phyloP scores from a whole-genome alignment of 2,797 vertebrate species.

The Brotula barbata region DNA sequence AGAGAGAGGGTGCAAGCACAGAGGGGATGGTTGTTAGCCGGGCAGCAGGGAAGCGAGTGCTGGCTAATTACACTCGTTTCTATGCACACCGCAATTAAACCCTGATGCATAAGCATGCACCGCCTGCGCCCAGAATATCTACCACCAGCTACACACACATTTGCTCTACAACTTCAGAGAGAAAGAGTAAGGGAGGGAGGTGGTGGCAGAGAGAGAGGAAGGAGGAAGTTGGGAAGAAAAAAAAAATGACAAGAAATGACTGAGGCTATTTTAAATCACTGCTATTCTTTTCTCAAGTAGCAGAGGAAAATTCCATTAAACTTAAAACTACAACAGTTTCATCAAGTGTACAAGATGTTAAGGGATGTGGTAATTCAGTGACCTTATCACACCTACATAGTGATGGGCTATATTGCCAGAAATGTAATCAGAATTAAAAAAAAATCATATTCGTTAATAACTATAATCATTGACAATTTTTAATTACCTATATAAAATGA shows the following conservation, averaged over 20 bases:
- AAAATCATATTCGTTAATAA: too few species aligned
- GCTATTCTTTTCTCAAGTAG: conserved; percentile 57
- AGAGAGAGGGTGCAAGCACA: conserved; percentile 62
- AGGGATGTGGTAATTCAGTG: conserved; percentile 21
- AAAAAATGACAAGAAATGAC: conserved; percentile 57
- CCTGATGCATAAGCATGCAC: conserved; percentile 66
- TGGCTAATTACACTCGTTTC: conserved; percentile 80
- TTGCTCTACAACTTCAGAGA: conserved; percentile 62
- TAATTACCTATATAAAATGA: too few species aligned
- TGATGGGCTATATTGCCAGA: too few species aligned
- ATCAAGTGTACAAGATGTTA: conserved; percentile 44
- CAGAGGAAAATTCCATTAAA: conserved; percentile 60
- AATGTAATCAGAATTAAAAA: too few species aligned
- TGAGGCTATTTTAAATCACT: conserved; percentile 66
- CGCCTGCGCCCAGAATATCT: conserved; percentile 68
- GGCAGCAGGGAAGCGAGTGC: conserved; percentile 72
- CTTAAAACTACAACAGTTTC: conserved; percentile 48
- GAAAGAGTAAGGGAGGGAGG: conserved; percentile 54
- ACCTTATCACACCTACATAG: conserved; percentile 29
- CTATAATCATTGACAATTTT: too few species aligned
- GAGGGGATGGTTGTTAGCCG: conserved; percentile 78
- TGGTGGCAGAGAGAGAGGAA: conserved; percentile 52
- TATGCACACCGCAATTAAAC: conserved; percentile 79
- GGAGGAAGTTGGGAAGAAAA: conserved; percentile 29
- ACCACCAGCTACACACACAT: conserved; percentile 47